Evolutionary conservation across 2,888 invertebrate genomes (phyloP), one percentile per base, ranked within the genome.

Genomic region (Eubasilissa splendida): DNA sequence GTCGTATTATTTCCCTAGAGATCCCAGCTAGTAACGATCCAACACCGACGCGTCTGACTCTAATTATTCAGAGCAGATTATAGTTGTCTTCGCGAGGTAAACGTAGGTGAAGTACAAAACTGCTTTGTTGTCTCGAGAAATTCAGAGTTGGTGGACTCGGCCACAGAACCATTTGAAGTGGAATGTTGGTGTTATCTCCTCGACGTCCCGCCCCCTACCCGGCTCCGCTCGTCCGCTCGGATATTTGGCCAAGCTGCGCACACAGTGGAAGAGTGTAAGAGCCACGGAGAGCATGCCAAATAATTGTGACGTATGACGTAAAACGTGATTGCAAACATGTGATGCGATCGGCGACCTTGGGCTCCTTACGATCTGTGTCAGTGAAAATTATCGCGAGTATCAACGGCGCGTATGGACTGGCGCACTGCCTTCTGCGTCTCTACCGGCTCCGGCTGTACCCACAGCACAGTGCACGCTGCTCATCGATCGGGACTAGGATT

Each of bases 351-450:
- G n/a, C 63, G 63, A 65, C 76, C 76, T 76, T 76, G 76, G 52
- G 65, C 76, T 14, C 53, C 42, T 76, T 76, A 22, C 65, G 33
- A 76, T 76, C 65, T 60, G 76, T 76, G 76, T 76, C 76, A 76
- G 65, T 65, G 76, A 60, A 63, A 76, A 76, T 76, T 52, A 12
- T 76, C 68, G 68, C 68, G 58, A 9, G 12, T 58, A 65, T 65
- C 65, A 65, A 31, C 14, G 12, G 31, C 65, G 65, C 33, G 22
- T 33, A 33, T 9, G 65, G 65, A 8, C 65, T 33, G 65, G 33
- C 33, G 33, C 14, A 12, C n/a, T 4, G 52, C 12, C 31, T 65
- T 65, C 65, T 66, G 31, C 42, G 65, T 66, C n/a, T 11, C 31
- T 12, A 9, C 33, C 42, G 8, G 31, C 31, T 66, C 12, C 66